These are phyloP conservation scores for Colistium nudipinnis DNA, from an alignment of 2,113 vertebrate species.

Conservation along the genomic window DNA sequence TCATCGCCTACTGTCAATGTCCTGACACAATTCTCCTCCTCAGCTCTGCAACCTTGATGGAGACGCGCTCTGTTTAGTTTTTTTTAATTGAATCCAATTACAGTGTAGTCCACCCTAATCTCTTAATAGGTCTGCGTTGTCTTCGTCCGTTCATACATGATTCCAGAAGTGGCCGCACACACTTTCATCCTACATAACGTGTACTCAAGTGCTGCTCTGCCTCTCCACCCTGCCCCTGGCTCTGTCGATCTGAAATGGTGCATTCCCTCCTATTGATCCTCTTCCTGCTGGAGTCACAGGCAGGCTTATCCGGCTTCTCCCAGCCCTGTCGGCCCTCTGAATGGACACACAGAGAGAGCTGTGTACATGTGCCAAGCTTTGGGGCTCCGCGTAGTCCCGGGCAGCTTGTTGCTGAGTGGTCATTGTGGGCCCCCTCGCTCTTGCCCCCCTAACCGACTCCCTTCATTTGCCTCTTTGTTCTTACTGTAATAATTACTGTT, in stretches of 20 bases:
- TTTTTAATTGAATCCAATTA: conserved; percentile 69
- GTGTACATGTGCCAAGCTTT: conserved; percentile 74
- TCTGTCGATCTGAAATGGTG: conserved; percentile 77
- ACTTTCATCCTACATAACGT: conserved; percentile 65
- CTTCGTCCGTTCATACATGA: conserved; percentile 47
- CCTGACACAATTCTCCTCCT: conserved; percentile 6
- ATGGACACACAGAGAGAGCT: conserved; percentile 73
- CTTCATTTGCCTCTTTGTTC: conserved; percentile 31
- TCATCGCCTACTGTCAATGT: not conserved
- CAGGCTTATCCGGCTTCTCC: conserved; percentile 74
- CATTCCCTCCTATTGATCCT: conserved; percentile 79
- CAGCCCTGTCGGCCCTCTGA: conserved; percentile 74
- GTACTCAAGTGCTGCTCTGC: conserved; percentile 70
- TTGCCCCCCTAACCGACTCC: conserved; percentile 35
- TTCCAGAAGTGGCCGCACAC: conserved; percentile 56
- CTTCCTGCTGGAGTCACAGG: conserved; percentile 73
- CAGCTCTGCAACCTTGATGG: conserved; percentile 45
- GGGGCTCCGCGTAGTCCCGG: conserved; percentile 65
- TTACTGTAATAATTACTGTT: conserved; percentile 56
- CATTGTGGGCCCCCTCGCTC: conserved; percentile 65
- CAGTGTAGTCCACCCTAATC: conserved; percentile 38
- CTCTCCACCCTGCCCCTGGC: conserved; percentile 68
- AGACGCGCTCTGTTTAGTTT: conserved; percentile 34
- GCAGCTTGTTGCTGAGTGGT: conserved; percentile 77
- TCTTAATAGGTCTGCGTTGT: conserved; percentile 35